Evolutionary conservation across 2,113 vertebrate species (phyloP), one percentile per base, ranked within the genome.

Genomic region (Chionodraco myersi): DNA sequence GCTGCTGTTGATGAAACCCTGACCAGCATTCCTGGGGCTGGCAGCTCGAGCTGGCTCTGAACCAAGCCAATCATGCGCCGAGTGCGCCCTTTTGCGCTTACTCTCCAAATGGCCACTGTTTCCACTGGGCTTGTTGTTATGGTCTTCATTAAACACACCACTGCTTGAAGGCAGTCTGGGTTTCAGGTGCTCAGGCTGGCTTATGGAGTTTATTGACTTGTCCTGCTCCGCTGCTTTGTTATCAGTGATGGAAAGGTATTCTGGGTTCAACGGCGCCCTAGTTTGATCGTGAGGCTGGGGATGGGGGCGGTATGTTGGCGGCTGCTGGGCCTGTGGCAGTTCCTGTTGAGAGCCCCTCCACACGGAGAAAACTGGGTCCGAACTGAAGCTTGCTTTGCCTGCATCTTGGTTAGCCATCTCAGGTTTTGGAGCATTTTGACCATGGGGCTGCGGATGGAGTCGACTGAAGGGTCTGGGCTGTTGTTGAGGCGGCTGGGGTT

Each of bases 101-200:
- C 53, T 88, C 75, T 92, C 90, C 41, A 90, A 83, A 56, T 80
- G 84, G 58, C 47, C 53, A 15, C 45, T 57, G 59, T 45, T 48
- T n/a, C 61, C 64, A 21, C 59, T 36, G 44, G 54, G 30, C 54
- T 83, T 91, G 75, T 56, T 64, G 18, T 67, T 49, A 59, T 79
- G 48, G 51, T 86, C 80, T 52, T 69, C 80, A 23, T 85, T 84
- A 36, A 34, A 84, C 23, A 52, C 69, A 47, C 34, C 59, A 3
- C 66, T 64, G 59, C 61, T 62, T 5, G 81, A 83, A 23, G 65
- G 69, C 14, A 83, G 88, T 76, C 74, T 92, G 34, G 47, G 71
- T 45, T 73, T 85, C 60, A 90, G 82, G 71, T 90, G 90, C 51
- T 95, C 95, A 1, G 91, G 79, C 21, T 94, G 90, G 85, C 90